Evolutionary conservation across 1,140 invertebrate species (phyloP).

Genomic region (Chironomus tepperi): DNA sequence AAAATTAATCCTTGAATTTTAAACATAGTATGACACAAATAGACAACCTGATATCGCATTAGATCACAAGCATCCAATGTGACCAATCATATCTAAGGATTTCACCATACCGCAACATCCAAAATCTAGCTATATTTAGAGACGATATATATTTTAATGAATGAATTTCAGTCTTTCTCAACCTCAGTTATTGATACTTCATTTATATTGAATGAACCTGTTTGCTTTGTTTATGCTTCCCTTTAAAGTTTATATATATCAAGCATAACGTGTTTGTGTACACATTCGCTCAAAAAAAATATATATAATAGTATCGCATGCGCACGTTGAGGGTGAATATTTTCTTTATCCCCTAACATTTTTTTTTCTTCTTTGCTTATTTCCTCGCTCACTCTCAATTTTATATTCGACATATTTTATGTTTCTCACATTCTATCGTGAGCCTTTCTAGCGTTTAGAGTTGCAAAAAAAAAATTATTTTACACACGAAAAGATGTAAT

Average conservation of each 20-base stretch:
- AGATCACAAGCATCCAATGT: no score
- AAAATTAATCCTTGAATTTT: no score
- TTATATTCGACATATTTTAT: constrained; percentile 13
- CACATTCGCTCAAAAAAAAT: background rate
- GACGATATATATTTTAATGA: background rate
- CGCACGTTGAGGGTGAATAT: constrained; percentile 1
- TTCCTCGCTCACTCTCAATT: background rate
- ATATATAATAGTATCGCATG: background rate
- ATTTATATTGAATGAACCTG: constrained; percentile 7
- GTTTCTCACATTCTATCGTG: constrained; percentile 12
- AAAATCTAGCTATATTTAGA: background rate
- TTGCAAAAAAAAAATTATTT: background rate
- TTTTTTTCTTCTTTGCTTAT: constrained; percentile 5
- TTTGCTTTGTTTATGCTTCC: constrained; percentile 7
- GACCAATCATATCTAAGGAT: no score
- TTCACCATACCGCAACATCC: no score
- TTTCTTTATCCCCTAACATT: background rate
- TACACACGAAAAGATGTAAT: background rate
- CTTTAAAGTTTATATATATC: background rate
- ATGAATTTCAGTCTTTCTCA: background rate
- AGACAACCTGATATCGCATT: no score
- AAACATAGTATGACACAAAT: no score
- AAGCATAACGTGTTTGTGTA: background rate
- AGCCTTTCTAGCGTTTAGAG: constrained; percentile 1
- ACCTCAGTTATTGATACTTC: background rate